Percentiles rank a stretch among this genome's conserved stretches.
phyloP scores from a whole-genome alignment of 2,797 vertebrate species.

The Sebastes steindachneri region DNA sequence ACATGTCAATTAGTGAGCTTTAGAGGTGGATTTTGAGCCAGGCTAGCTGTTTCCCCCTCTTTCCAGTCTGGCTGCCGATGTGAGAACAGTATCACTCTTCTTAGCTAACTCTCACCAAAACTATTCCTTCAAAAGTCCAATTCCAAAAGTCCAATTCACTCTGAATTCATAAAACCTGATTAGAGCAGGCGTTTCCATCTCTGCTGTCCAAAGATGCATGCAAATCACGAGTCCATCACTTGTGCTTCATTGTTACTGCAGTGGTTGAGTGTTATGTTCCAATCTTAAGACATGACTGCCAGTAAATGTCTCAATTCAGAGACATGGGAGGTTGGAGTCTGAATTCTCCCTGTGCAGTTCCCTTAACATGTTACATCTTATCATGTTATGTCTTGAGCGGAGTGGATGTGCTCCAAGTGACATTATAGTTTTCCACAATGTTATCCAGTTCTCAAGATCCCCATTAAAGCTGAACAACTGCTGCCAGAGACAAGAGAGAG shows the following conservation, averaged over 20 bases:
- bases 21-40: background rate
- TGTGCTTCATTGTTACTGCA: background rate
- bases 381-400: constrained; percentile 23
- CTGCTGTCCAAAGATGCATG: background rate
- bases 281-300: background rate
- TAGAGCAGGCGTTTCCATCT: background rate
- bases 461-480: constrained; percentile 48
- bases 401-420: constrained; percentile 55
- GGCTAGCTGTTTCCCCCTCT: background rate
- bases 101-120: background rate
- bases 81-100: background rate
- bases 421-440: constrained; percentile 49
- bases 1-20: background rate
- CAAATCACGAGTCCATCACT: background rate
- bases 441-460: constrained; percentile 52
- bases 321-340: background rate
- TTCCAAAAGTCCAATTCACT: background rate
- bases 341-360: constrained; percentile 8
- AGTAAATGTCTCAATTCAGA: background rate
- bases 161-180: background rate
- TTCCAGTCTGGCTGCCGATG: background rate
- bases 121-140: background rate
- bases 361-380: constrained; percentile 24
- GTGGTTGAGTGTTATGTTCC: background rate
- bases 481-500: constrained; percentile 44